A percentile compares a stretch with the other conserved stretches of the same genome.
phyloP scores from a whole-genome alignment of 2,113 vertebrate genomes.

The Serilophus lunatus region DNA sequence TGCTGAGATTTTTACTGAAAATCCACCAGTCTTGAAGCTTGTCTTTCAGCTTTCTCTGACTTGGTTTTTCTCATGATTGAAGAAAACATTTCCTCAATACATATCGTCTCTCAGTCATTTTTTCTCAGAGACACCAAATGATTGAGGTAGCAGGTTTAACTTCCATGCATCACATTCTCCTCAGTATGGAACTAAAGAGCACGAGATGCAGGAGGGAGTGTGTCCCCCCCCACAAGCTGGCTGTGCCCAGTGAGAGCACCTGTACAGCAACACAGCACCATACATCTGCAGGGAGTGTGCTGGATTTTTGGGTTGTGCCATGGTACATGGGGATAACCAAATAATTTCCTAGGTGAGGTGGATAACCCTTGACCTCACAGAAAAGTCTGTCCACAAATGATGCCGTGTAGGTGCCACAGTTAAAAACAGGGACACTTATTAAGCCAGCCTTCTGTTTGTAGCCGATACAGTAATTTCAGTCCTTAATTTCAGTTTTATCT shows the following conservation, averaged over 20 bases:
- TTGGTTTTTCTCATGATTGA: not conserved
- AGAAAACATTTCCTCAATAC: not conserved
- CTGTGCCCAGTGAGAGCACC: rapidly evolving
- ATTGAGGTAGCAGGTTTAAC: not conserved
- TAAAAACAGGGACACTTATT: not conserved
- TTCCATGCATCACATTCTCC: not conserved
- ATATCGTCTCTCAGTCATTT: not conserved
- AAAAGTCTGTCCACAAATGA: not conserved
- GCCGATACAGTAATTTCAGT: not conserved
- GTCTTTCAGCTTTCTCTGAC: not conserved
- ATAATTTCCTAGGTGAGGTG: not conserved
- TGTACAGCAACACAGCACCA: rapidly evolving
- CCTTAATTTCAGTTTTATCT: not conserved
- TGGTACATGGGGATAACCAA: rapidly evolving
- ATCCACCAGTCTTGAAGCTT: not conserved
- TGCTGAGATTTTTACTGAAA: not conserved
- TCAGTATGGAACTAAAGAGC: not conserved
- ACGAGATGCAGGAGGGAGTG: rapidly evolving
- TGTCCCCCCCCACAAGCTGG: not conserved
- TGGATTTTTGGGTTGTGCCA: not conserved
- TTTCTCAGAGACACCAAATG: not conserved
- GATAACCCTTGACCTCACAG: not conserved
- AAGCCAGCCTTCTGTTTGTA: not conserved
- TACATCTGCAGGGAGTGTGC: not conserved
- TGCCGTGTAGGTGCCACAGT: not conserved